These are phyloP conservation scores for Calycopis cecrops DNA, from an alignment of 1,140 invertebrate species.

Conservation along the genomic window DNA sequence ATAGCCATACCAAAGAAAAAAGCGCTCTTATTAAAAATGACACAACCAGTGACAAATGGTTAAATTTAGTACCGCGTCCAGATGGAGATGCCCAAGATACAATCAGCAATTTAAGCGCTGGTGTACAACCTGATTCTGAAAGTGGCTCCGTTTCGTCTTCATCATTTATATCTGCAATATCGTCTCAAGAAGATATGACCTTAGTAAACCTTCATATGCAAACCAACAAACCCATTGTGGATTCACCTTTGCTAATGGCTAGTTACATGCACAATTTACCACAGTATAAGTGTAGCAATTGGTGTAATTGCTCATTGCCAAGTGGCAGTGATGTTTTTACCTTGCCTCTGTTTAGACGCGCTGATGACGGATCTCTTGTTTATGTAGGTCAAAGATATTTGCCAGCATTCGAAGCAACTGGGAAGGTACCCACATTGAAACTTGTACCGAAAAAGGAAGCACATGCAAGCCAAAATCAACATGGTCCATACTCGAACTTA, in stretches of 20 bases:
- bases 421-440: conserved; percentile 57
- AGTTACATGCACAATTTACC: conserved; percentile 95
- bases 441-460: conserved; percentile 60
- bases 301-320: conserved; percentile 82
- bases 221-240: conserved; percentile 94
- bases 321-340: conserved; percentile 83
- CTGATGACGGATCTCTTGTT: conserved; percentile 83
- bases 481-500: conserved; percentile 57
- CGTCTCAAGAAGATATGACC: conserved; percentile 95
- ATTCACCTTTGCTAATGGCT: conserved; percentile 94
- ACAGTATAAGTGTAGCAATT: conserved; percentile 86
- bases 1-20: conserved; percentile 60
- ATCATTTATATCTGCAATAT: conserved; percentile 94
- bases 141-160: conserved; percentile 86
- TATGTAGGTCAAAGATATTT: conserved; percentile 82
- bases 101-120: conserved; percentile 61
- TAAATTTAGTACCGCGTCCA: conserved; percentile 47
- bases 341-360: conserved; percentile 83
- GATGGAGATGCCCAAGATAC: conserved; percentile 57
- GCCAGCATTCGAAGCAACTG: conserved; percentile 61
- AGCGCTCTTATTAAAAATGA: conserved; percentile 55
- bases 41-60: conserved; percentile 58
- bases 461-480: conserved; percentile 52
- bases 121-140: conserved; percentile 74
- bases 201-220: conserved; percentile 96